These are phyloP conservation scores for Drosophila seclusa DNA, from an alignment of 2,888 invertebrate genomes.

Conservation along the genomic window DNA sequence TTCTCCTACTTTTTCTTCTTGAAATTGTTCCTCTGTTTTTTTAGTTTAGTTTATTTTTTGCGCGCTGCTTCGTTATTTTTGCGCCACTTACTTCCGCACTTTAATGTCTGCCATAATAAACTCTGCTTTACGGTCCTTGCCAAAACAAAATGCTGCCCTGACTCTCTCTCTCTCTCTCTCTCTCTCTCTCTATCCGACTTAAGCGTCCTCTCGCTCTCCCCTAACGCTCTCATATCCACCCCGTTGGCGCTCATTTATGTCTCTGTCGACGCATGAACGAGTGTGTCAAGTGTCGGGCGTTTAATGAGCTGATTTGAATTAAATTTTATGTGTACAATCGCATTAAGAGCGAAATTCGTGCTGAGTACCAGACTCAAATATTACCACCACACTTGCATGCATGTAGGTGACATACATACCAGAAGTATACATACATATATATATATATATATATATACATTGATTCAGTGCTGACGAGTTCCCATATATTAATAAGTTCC, in stretches of 20 bases:
- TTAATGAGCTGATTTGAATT: conserved; percentile 79
- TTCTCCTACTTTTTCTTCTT: neutral
- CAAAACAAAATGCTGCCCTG: conserved; percentile 50
- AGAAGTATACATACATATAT: neutral
- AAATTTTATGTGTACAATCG: conserved; percentile 75
- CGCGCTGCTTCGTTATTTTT: conserved; percentile 30
- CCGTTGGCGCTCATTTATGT: conserved; percentile 36
- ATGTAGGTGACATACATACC: conserved; percentile 4
- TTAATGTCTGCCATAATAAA: conserved; percentile 77
- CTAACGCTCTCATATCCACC: conserved; percentile 9
- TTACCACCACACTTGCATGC: neutral
- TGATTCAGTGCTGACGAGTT: neutral
- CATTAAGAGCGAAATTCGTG: conserved; percentile 56
- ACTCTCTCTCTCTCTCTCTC: conserved; percentile 20
- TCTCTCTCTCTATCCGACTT: conserved; percentile 22
- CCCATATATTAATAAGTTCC: neutral
- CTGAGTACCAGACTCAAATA: conserved; percentile 33
- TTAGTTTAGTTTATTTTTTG: conserved; percentile 42
- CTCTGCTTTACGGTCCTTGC: conserved; percentile 66
- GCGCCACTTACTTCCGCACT: conserved; percentile 73
- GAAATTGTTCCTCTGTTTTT: conserved; percentile 41
- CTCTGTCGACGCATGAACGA: conserved; percentile 50
- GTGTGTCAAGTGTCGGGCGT: conserved; percentile 73
- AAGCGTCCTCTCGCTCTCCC: conserved; percentile 2
- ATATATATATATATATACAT: too few species aligned